phyloP scores from a whole-genome alignment of 2,113 vertebrate genomes.

The Carlito syrichta region DNA sequence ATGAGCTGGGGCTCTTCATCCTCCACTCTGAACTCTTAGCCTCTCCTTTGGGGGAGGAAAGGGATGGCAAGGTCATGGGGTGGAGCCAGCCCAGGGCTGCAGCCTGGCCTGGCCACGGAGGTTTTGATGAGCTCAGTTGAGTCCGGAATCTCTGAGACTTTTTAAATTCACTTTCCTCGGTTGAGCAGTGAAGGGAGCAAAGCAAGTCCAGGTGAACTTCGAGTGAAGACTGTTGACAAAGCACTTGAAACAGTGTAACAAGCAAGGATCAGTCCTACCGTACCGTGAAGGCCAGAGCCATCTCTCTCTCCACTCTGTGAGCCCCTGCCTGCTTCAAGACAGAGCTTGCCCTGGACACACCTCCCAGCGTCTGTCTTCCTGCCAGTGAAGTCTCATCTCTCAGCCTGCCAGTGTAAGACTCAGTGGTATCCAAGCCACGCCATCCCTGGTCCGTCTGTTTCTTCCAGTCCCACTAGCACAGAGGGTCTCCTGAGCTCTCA shows the following conservation, averaged over 20 bases:
- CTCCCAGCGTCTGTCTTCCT: not conserved
- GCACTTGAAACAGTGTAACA: rapidly evolving
- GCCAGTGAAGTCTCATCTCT: rapidly evolving
- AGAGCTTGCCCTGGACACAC: rapidly evolving
- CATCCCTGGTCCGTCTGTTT: rapidly evolving
- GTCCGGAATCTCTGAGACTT: not conserved
- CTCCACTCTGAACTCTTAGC: rapidly evolving
- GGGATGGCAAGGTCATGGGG: rapidly evolving
- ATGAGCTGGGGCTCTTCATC: not conserved
- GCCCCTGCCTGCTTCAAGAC: not conserved
- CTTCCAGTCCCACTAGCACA: rapidly evolving
- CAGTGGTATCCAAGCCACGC: rapidly evolving
- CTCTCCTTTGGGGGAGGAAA: not conserved
- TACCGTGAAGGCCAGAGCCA: rapidly evolving
- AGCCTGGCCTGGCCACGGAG: not conserved
- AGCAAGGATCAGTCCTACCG: rapidly evolving
- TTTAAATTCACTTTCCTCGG: no score
- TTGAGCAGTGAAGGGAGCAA: rapidly evolving
- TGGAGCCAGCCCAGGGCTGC: not conserved
- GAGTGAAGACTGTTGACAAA: rapidly evolving
- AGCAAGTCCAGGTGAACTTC: not conserved
- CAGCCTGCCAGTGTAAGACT: rapidly evolving
- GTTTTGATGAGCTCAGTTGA: not conserved
- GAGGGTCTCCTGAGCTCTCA: not conserved
- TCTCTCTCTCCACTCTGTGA: not conserved